Base-by-base conservation (phyloP, 2,888 invertebrate genomes). In the Ceratothoa steindachneri region DNA sequence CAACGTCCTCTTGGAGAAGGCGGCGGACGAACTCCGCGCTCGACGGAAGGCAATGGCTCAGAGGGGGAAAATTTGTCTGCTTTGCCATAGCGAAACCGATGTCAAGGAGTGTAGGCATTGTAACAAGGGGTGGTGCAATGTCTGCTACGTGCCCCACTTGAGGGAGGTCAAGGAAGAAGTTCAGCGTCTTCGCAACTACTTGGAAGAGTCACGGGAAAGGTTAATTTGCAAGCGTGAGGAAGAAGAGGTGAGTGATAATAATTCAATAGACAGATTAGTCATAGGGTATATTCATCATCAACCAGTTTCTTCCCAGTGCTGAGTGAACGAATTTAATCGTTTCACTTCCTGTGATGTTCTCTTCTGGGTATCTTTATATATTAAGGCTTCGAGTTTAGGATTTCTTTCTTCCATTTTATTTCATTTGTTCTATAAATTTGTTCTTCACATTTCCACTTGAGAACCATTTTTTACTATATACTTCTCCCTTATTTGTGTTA, bases 101-200 rank as follows among this genome's bases (percentile, higher is more conserved):
- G 72, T 69, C 28, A 30, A 3, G 31, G 51, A 66, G 28, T 75
- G 75, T 31, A 55, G 67, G 0, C 75, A 75, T 41, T 75, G 75
- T 27, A 30, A 51, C 30, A 24, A 19, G 53, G 60, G 29, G 52
- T 75, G 72, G 72, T 90, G 89, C 82, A 84, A 84, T 15, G 83
- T 87, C 5, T 90, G 90, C 82, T 89, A 88, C 88, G 84, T 86
- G 3, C 86, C 86, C 52, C 89, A 90, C 82, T 83, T 89, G 73
- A 85, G 86, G 27, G 88, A 89, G 75, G 85, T 90, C 83, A 85
- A 87, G 81, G 85, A 22, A 0, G 75, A 72, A 15, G 41, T 75
- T 2, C 27, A 22, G 27, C 52, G 72, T 22, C 69, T 75, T 28
- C 22, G 51, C 15, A 29, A 86, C 27, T 88, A 89, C 82, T 84